A percentile compares a stretch with the other conserved stretches of the same genome.
Conservation (phyloP, 2,888 invertebrate species). For the Folsomia manolachei region DNA sequence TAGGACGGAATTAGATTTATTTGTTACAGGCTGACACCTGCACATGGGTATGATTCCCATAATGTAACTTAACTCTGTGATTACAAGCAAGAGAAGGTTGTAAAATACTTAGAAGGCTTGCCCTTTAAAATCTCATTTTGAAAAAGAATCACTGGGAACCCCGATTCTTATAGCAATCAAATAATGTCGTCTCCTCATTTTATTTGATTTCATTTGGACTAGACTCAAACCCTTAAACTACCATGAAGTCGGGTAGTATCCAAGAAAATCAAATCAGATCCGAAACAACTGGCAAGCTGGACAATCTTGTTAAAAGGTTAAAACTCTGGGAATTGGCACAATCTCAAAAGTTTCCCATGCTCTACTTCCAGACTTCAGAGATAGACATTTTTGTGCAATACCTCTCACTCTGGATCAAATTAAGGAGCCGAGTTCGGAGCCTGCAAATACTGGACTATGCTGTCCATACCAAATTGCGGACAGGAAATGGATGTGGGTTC, state of each 20-base stretch:
- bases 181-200: background rate
- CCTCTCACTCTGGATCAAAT: background rate
- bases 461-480: background rate
- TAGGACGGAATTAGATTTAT: too few species aligned
- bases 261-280: background rate
- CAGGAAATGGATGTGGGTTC: too few species aligned
- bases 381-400: too few species aligned
- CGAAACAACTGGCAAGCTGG: background rate
- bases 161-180: too few species aligned
- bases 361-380: background rate
- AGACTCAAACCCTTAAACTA: too few species aligned
- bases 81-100: too few species aligned
- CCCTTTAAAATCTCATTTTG: too few species aligned
- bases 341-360: background rate
- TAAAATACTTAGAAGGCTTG: too few species aligned
- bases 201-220: background rate
- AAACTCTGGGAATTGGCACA: constrained; percentile 1
- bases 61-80: too few species aligned
- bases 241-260: background rate
- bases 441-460: background rate
- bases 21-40: too few species aligned
- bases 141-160: too few species aligned
- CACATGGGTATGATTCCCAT: too few species aligned
- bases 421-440: background rate
- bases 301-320: constrained; percentile 6